These are phyloP conservation scores for Micropterix aruncella DNA, from an alignment of 2,888 invertebrate genomes.

Conservation along the genomic window DNA sequence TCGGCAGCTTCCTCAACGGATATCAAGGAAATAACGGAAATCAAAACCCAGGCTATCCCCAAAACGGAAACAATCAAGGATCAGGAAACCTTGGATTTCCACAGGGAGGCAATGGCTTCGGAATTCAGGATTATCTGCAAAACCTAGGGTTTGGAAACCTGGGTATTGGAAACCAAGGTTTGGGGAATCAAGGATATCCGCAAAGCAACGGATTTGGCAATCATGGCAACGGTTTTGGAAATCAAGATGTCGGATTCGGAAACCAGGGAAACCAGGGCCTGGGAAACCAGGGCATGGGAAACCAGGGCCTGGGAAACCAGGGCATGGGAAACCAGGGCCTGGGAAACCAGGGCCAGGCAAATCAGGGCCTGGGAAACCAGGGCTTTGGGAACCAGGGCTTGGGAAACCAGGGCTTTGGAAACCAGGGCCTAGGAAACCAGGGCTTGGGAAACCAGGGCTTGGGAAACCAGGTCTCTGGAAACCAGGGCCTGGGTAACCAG, in stretches of 20 bases:
- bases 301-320: neutral
- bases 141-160: neutral
- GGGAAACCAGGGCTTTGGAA: neutral
- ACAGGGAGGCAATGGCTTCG: neutral
- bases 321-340: neutral
- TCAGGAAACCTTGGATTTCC: neutral
- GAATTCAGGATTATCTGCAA: neutral
- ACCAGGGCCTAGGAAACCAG: neutral
- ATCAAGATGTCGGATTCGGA: neutral
- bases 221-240: neutral
- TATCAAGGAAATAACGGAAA: neutral
- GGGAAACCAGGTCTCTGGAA: neutral
- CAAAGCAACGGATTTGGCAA: neutral
- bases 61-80: neutral
- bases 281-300: neutral
- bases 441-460: neutral
- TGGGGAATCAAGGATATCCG: neutral
- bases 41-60: neutral
- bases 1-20: no score
- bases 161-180: no score
- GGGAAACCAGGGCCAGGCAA: neutral
- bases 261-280: neutral
- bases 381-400: neutral
- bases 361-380: neutral
- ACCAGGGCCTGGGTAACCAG: neutral